Conservation (phyloP, 2,888 invertebrate genomes). For the Leucophenga montana region DNA sequence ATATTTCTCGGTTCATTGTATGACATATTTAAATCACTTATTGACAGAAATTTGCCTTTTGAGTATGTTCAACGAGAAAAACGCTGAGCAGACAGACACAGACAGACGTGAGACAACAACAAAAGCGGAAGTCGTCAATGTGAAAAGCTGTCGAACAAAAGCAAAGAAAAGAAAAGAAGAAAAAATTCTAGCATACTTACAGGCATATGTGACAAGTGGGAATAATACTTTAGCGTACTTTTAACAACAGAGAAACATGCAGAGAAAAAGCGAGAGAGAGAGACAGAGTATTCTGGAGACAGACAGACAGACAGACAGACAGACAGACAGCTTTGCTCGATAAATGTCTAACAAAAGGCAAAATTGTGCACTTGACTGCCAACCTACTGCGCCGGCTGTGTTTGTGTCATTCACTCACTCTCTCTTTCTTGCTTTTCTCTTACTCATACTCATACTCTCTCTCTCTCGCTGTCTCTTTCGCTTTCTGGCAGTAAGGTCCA, state of each 20-base stretch:
- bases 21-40: conserved; percentile 63
- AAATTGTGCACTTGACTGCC: conserved; percentile 16
- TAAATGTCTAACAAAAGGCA: conserved; percentile 21
- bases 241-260: not conserved
- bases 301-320: not conserved
- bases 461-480: not conserved
- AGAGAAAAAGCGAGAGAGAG: no score
- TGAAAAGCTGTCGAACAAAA: not conserved
- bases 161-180: conserved; percentile 36
- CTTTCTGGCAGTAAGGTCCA: conserved; percentile 29
- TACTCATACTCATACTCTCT: not conserved
- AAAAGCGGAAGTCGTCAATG: not conserved
- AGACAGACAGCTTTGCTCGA: conserved; percentile 5
- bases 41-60: conserved; percentile 35
- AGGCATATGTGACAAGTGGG: conserved; percentile 39
- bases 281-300: no score
- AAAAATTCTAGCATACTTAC: conserved; percentile 58
- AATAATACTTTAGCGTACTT: conserved; percentile 16
- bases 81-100: not conserved
- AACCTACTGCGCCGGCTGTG: conserved; percentile 29
- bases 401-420: conserved; percentile 37
- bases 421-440: conserved; percentile 13
- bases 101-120: not conserved
- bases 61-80: conserved; percentile 35
- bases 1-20: conserved; percentile 32